Evolutionary conservation across 2,888 invertebrate genomes (phyloP).

Genomic region (Sisyra nigra): DNA sequence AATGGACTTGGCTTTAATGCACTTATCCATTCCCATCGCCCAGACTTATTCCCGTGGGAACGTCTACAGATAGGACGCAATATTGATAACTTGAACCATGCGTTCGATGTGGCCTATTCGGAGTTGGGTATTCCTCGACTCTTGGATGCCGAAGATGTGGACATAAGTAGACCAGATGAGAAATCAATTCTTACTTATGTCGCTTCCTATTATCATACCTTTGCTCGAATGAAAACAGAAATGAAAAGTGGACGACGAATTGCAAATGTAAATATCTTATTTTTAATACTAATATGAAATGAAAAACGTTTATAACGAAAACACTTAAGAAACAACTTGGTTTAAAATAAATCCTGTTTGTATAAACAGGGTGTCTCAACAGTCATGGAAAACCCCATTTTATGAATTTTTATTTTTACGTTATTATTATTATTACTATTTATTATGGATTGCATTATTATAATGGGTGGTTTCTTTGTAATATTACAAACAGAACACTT

Average conservation of each 20-base stretch:
- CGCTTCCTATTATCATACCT: slow-evolving; percentile 97
- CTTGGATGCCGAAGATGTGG: slow-evolving; percentile 93
- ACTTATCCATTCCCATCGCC: slow-evolving; percentile 92
- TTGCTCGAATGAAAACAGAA: slow-evolving; percentile 97
- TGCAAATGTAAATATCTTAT: slow-evolving; percentile 91
- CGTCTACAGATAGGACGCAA: slow-evolving; percentile 64
- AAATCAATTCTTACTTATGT: slow-evolving; percentile 99
- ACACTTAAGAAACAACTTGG: too few species aligned
- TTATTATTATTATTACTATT: too few species aligned
- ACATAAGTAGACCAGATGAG: slow-evolving; percentile 87
- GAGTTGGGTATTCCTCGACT: slow-evolving; percentile 86
- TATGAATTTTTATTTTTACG: too few species aligned
- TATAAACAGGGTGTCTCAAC: too few species aligned
- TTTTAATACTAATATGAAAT: too few species aligned
- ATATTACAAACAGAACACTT: too few species aligned
- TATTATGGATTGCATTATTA: too few species aligned
- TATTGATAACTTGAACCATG: slow-evolving; percentile 93
- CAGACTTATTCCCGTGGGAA: slow-evolving; percentile 84
- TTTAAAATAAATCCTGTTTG: too few species aligned
- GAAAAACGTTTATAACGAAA: too few species aligned
- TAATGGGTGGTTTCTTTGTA: too few species aligned
- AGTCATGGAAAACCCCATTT: too few species aligned
- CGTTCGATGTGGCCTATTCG: slow-evolving; percentile 87
- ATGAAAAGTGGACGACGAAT: slow-evolving; percentile 94
- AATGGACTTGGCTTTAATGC: slow-evolving; percentile 97